Percentiles rank a stretch among this genome's conserved stretches.
Conservation (phyloP, 2,113 vertebrate genomes). For the Stomatorhinus ivindoensis region DNA sequence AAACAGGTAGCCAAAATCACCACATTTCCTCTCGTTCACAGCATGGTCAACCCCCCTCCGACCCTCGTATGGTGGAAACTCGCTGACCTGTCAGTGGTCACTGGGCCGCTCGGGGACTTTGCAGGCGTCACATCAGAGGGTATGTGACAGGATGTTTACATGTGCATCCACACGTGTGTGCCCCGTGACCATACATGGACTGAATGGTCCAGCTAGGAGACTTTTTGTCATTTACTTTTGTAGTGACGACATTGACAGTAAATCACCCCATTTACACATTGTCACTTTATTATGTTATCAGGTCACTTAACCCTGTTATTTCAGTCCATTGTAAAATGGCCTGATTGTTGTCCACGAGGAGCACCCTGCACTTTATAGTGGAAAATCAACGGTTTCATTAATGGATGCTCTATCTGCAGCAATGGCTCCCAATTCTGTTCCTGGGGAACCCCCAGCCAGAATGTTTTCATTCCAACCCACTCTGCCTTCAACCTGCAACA, state of each 20-base stretch:
- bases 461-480: not conserved
- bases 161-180: not conserved
- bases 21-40: not conserved
- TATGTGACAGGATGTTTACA: not conserved
- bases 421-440: not conserved
- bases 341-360: not conserved
- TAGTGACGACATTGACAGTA: not conserved
- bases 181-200: not conserved
- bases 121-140: not conserved
- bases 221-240: not conserved
- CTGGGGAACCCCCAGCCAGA: not conserved
- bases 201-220: not conserved
- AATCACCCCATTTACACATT: not conserved
- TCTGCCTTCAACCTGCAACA: not conserved
- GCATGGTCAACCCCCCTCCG: not conserved
- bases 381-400: not conserved
- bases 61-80: constrained; percentile 47
- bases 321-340: not conserved
- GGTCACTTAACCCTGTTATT: not conserved
- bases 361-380: not conserved
- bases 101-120: not conserved
- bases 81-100: not conserved
- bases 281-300: not conserved
- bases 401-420: not conserved
- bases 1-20: not conserved